These are phyloP conservation scores for Callimorpha dominula DNA, from an alignment of 2,888 invertebrate species.

Conservation along the genomic window DNA sequence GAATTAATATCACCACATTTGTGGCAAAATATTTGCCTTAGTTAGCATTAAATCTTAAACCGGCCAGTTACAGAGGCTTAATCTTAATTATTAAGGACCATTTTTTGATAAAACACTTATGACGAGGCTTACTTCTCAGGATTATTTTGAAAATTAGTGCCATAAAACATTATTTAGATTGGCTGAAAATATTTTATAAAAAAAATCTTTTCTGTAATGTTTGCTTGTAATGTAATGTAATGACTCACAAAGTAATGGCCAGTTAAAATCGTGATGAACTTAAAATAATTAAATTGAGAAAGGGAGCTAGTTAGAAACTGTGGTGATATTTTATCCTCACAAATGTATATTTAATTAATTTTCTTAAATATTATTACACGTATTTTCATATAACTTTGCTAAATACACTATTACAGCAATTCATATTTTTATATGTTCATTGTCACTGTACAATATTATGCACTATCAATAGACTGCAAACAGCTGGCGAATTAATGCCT, in stretches of 20 bases:
- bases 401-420: too few species aligned
- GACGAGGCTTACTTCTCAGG: constrained; percentile 39
- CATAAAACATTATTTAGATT: constrained; percentile 41
- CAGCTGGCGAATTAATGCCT: too few species aligned
- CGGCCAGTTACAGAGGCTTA: constrained; percentile 50
- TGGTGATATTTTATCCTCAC: too few species aligned
- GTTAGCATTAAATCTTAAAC: constrained; percentile 6
- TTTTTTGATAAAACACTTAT: constrained; percentile 23
- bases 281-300: too few species aligned
- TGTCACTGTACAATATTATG: too few species aligned
- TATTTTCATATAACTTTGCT: too few species aligned
- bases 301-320: too few species aligned
- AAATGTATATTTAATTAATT: too few species aligned
- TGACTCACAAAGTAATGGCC: background rate
- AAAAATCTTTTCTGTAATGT: constrained; percentile 11
- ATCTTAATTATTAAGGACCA: constrained; percentile 34
- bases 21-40: background rate
- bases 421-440: too few species aligned
- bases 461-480: too few species aligned
- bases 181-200: constrained; percentile 32
- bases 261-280: background rate
- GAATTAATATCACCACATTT: background rate
- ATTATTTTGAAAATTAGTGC: constrained; percentile 45
- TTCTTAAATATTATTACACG: too few species aligned
- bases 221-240: constrained; percentile 21